phyloP scores from a whole-genome alignment of 2,888 invertebrate species.

The Hypsopygia costalis region DNA sequence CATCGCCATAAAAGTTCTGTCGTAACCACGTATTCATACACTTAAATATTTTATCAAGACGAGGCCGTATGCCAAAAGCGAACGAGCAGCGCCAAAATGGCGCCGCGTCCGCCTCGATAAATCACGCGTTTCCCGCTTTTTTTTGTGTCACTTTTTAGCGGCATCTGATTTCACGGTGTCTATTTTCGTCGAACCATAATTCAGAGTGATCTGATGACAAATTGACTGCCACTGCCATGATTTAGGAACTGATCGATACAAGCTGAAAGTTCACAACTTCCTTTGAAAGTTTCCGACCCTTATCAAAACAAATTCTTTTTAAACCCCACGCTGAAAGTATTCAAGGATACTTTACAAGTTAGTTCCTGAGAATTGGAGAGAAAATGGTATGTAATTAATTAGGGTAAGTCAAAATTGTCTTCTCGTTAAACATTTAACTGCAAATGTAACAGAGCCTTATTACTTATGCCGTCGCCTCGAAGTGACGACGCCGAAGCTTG shows the following conservation, averaged over 20 bases:
- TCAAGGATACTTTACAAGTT: not conserved
- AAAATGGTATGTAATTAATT: not conserved
- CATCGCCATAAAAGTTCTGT: not conserved
- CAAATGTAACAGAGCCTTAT: not conserved
- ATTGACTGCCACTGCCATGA: slow-evolving; percentile 18
- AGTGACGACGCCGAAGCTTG: not conserved
- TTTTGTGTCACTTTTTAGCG: slow-evolving; percentile 39
- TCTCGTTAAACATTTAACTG: slow-evolving; percentile 3
- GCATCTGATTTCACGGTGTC: slow-evolving; percentile 44
- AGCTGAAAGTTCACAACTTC: not conserved
- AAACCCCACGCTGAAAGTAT: not conserved
- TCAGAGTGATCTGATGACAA: slow-evolving; percentile 33
- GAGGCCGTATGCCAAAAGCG: slow-evolving; percentile 17
- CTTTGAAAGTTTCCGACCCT: not conserved
- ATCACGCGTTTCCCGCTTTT: slow-evolving; percentile 41
- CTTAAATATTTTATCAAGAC: slow-evolving; percentile 45
- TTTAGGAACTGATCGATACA: not conserved
- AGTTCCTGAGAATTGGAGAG: not conserved
- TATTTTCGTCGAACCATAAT: slow-evolving; percentile 39
- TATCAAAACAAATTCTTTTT: not conserved
- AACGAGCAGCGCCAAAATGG: slow-evolving; percentile 31
- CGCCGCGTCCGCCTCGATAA: slow-evolving; percentile 33
- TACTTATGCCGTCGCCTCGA: not conserved
- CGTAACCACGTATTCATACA: slow-evolving; percentile 21
- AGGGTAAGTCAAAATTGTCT: slow-evolving; percentile 2